phyloP scores from a whole-genome alignment of 2,113 vertebrate genomes.

The Colinus virginianus region DNA sequence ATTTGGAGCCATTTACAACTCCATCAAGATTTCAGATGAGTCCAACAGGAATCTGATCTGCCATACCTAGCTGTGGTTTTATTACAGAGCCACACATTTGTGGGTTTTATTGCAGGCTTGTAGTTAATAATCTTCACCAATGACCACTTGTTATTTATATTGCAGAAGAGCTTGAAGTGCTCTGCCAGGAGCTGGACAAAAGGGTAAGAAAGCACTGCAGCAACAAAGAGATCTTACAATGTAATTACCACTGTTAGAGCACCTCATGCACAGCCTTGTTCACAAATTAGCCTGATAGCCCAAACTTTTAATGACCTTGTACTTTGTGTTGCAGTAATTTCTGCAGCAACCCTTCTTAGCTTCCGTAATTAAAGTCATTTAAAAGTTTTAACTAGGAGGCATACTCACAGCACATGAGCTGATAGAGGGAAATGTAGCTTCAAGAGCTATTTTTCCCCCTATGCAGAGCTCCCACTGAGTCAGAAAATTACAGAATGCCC shows the following conservation, averaged over 20 bases:
- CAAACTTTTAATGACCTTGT: slow-evolving; percentile 50
- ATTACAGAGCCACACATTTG: background rate
- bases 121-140: rapidly evolving
- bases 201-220: rapidly evolving
- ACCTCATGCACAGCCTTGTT: background rate
- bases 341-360: slow-evolving; percentile 22
- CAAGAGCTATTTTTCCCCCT: background rate
- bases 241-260: background rate
- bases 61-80: background rate
- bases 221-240: background rate
- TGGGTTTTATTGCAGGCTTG: background rate
- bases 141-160: rapidly evolving
- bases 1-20: background rate
- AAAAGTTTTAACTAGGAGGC: slow-evolving; percentile 68
- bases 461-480: slow-evolving; percentile 54
- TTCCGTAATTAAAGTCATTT: slow-evolving; percentile 63
- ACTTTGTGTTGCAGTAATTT: background rate
- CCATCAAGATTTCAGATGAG: background rate
- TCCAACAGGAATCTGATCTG: background rate
- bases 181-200: background rate
- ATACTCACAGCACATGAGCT: slow-evolving; percentile 37
- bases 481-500: slow-evolving; percentile 68
- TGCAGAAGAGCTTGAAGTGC: background rate
- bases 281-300: slow-evolving; percentile 28
- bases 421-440: slow-evolving; percentile 46